Evolutionary conservation across 2,113 vertebrate species (phyloP).

Genomic region (Pelodiscus sinensis): DNA sequence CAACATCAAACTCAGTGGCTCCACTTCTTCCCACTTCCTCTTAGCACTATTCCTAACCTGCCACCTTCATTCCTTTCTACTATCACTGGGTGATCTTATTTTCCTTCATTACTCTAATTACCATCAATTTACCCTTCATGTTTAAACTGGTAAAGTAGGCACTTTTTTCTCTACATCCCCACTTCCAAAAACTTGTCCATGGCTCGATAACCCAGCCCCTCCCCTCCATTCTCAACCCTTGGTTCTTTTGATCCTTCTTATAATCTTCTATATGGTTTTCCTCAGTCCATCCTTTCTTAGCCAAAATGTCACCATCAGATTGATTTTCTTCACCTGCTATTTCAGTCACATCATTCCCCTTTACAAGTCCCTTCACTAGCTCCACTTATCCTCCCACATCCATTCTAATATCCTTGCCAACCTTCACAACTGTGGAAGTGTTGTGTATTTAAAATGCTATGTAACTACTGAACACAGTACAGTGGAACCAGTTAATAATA

Average conservation of each 20-base stretch:
- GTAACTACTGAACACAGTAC: neutral
- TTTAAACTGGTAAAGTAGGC: neutral
- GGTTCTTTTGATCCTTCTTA: neutral
- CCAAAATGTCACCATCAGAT: neutral
- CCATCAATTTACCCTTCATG: neutral
- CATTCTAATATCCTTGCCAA: neutral
- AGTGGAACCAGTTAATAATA: neutral
- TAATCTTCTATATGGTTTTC: neutral
- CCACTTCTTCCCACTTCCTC: neutral
- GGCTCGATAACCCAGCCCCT: neutral
- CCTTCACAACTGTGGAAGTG: neutral
- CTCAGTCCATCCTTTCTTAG: neutral
- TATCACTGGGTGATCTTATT: accelerated
- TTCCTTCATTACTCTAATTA: neutral
- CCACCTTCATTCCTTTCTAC: neutral
- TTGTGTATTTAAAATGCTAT: neutral
- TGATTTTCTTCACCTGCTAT: neutral
- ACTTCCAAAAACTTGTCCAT: neutral
- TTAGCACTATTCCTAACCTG: neutral
- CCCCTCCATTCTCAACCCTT: neutral
- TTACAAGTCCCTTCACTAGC: neutral
- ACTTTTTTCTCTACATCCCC: neutral
- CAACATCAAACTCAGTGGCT: neutral
- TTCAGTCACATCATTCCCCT: neutral
- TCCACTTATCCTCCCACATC: accelerated